Evolutionary conservation across 1,140 invertebrate genomes (phyloP).

Genomic region (Camponotus floridanus): DNA sequence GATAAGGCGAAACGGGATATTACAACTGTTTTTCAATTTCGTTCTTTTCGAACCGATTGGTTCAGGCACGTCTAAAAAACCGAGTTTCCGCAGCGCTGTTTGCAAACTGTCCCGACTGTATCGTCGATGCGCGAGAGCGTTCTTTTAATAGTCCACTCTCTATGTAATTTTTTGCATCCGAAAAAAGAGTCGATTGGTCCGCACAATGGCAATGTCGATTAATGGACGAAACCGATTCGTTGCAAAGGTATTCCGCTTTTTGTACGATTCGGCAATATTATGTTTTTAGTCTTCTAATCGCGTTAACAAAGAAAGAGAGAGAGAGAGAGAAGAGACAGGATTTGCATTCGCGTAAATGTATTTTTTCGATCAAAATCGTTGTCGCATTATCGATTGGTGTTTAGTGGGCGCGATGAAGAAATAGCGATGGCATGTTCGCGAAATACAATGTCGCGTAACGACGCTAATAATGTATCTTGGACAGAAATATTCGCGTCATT

Average conservation of each 20-base stretch:
- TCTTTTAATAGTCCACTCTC: constrained; percentile 42
- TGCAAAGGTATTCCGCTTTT: not conserved
- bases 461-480: not conserved
- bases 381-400: not conserved
- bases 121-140: not conserved
- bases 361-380: not conserved
- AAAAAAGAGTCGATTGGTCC: constrained; percentile 42
- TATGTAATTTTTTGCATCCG: constrained; percentile 45
- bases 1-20: constrained; percentile 52
- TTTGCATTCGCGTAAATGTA: not conserved
- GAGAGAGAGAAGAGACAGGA: too few species aligned
- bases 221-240: constrained; percentile 3
- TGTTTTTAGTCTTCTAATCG: not conserved
- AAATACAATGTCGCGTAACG: constrained; percentile 23
- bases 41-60: constrained; percentile 36
- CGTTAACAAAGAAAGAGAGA: too few species aligned
- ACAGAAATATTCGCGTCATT: constrained; percentile 5
- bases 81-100: constrained; percentile 42
- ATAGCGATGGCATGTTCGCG: not conserved
- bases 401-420: not conserved
- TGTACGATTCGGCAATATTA: constrained; percentile 6
- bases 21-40: constrained; percentile 53
- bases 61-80: constrained; percentile 36
- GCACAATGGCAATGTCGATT: not conserved
- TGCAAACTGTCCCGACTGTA: constrained; percentile 47